Percentiles rank a stretch among this genome's conserved stretches.
phyloP scores from a whole-genome alignment of 2,113 vertebrate genomes.

The Oplegnathus fasciatus region DNA sequence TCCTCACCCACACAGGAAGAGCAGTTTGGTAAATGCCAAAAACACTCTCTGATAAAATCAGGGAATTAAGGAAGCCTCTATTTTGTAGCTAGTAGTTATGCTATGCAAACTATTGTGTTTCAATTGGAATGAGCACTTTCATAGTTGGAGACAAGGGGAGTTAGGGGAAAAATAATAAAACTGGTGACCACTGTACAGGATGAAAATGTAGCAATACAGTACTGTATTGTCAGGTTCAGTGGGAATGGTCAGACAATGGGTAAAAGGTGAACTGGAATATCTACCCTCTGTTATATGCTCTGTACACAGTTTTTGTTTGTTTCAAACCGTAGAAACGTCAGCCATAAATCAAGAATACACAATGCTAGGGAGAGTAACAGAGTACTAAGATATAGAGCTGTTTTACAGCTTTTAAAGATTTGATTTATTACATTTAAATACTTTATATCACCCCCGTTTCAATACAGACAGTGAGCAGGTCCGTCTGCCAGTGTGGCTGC shows the following conservation, averaged over 20 bases:
- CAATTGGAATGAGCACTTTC: background rate
- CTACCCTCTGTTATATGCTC: background rate
- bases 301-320: background rate
- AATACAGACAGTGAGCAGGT: slow-evolving; percentile 89
- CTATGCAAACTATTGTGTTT: background rate
- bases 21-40: slow-evolving; percentile 79
- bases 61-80: no score
- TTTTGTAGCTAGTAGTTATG: no score
- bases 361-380: background rate
- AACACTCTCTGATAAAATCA: background rate
- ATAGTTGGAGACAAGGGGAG: background rate
- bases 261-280: background rate
- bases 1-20: slow-evolving; percentile 89
- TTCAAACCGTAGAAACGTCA: background rate
- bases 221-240: background rate
- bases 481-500: slow-evolving; percentile 92
- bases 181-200: background rate
- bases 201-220: background rate
- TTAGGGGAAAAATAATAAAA: no score
- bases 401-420: background rate
- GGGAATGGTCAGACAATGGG: background rate
- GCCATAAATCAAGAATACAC: background rate
- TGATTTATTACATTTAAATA: background rate
- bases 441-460: background rate
- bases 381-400: background rate